A percentile compares a stretch with the other conserved stretches of the same genome.
These are phyloP conservation scores for Stichodactyla mertensii DNA, from an alignment of 64 coral and sea anemone genomes.

Conservation along the genomic window DNA sequence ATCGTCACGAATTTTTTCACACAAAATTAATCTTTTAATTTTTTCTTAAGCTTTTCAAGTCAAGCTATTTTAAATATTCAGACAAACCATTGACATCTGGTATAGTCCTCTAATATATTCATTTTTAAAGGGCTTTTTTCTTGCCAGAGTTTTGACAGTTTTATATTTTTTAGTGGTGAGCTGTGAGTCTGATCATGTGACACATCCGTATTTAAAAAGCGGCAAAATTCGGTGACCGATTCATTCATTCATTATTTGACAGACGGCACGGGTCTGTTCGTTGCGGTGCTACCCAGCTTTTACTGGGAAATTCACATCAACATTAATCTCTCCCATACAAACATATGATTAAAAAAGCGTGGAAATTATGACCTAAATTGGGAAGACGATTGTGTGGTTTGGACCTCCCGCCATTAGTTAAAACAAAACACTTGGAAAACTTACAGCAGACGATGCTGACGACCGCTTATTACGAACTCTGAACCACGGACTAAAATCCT, in stretches of 20 bases:
- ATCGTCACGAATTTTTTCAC: not conserved
- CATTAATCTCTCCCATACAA: not conserved
- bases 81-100: not conserved
- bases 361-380: not conserved
- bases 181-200: not conserved
- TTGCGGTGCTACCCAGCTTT: too few species aligned
- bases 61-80: not conserved
- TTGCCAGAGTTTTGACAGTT: not conserved
- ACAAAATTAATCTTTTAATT: not conserved
- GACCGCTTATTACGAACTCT: not conserved
- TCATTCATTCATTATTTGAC: not conserved
- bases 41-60: not conserved
- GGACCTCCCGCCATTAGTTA: not conserved
- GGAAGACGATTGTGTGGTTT: not conserved
- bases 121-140: not conserved
- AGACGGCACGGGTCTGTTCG: too few species aligned
- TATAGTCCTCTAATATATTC: not conserved
- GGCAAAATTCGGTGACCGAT: not conserved
- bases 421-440: slow-evolving; percentile 16
- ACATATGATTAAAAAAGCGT: not conserved
- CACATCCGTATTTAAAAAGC: not conserved
- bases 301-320: not conserved
- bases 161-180: not conserved
- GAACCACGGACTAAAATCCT: not conserved
- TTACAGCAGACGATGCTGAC: not conserved